These are phyloP conservation scores for Gymnothorax javanicus DNA, from an alignment of 2,797 vertebrate species.

Conservation along the genomic window DNA sequence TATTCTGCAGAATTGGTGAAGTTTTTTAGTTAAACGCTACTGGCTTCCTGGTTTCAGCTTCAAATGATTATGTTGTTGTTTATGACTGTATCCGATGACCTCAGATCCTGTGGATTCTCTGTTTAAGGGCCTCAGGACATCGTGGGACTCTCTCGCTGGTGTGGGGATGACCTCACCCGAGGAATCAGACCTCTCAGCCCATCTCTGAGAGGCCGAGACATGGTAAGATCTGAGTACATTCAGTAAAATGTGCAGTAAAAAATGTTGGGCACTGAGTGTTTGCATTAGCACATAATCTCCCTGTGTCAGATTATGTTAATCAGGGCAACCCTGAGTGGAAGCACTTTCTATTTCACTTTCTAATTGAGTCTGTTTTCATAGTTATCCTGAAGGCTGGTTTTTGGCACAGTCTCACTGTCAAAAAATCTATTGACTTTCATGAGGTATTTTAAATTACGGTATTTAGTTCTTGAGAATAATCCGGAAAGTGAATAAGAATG, in stretches of 20 bases:
- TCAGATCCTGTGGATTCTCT: slow-evolving; percentile 11
- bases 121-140: slow-evolving; percentile 87
- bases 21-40: background rate
- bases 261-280: background rate
- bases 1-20: too few species aligned
- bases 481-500: background rate
- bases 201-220: slow-evolving; percentile 58
- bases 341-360: background rate
- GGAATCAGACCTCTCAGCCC: slow-evolving; percentile 70
- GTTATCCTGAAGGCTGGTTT: background rate
- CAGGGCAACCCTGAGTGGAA: background rate
- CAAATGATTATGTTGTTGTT: background rate
- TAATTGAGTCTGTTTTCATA: background rate
- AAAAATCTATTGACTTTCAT: background rate
- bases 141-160: slow-evolving; percentile 77
- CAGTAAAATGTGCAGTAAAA: background rate
- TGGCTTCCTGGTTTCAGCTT: background rate
- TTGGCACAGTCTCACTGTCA: background rate
- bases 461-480: background rate
- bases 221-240: slow-evolving; percentile 65
- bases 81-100: background rate
- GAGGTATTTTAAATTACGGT: background rate
- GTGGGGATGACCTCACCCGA: slow-evolving; percentile 67
- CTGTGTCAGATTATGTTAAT: background rate
- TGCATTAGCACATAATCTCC: background rate